Conservation (phyloP, 2,113 vertebrate genomes). For the Hydrolagus affinis region DNA sequence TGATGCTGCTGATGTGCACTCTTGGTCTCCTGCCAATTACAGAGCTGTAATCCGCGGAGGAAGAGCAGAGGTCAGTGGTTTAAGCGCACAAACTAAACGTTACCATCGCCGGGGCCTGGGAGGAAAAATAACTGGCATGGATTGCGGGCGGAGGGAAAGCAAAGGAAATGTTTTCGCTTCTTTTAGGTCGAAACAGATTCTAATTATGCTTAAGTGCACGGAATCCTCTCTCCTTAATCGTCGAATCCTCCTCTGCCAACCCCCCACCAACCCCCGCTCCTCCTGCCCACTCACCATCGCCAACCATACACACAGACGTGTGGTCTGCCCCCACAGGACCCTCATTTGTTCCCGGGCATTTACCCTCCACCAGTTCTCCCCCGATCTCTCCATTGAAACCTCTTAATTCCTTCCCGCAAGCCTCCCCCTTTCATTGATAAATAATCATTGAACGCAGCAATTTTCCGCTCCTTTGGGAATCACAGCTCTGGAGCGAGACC, state of each 20-base stretch:
- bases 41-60: neutral
- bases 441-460: too few species aligned
- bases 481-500: too few species aligned
- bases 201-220: neutral
- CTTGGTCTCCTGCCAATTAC: neutral
- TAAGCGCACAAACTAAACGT: neutral
- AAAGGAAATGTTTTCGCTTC: neutral
- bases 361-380: too few species aligned
- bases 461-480: too few species aligned
- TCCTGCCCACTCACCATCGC: too few species aligned
- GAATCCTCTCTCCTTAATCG: neutral
- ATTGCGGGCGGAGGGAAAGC: neutral
- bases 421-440: too few species aligned
- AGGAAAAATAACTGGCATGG: neutral
- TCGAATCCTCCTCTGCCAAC: neutral
- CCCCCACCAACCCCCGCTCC: too few species aligned
- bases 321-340: too few species aligned
- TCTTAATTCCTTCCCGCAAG: too few species aligned
- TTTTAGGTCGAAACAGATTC: neutral
- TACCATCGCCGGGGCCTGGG: neutral
- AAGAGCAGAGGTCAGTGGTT: neutral
- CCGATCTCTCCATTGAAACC: too few species aligned
- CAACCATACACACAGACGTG: too few species aligned
- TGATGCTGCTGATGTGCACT: neutral
- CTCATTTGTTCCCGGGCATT: too few species aligned